These are phyloP conservation scores for Halichoerus grypus DNA, from an alignment of 2,113 vertebrate genomes.

Conservation along the genomic window DNA sequence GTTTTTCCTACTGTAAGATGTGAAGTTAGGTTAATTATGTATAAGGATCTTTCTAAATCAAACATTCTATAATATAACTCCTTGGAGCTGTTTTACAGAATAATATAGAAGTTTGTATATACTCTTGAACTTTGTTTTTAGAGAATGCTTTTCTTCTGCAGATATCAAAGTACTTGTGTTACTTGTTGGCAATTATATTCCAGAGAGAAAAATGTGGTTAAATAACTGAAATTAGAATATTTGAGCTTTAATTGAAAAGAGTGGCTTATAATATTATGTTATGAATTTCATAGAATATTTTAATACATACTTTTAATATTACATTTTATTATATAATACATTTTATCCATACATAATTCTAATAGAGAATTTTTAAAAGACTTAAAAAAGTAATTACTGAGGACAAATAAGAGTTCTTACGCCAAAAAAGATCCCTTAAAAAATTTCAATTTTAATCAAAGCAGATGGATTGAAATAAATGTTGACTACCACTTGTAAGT, in stretches of 20 bases:
- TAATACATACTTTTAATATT: not conserved
- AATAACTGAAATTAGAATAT: conserved; percentile 43
- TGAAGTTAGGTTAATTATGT: conserved; percentile 15
- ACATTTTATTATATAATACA: not conserved
- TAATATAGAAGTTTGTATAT: conserved; percentile 56
- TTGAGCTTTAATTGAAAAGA: conserved; percentile 38
- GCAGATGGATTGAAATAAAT: conserved; percentile 13
- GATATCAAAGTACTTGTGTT: conserved; percentile 7
- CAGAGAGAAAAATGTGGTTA: conserved; percentile 26
- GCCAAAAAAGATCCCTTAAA: conserved; percentile 15
- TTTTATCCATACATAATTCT: not conserved
- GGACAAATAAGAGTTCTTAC: not conserved
- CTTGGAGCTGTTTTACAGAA: not conserved
- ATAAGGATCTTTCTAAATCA: conserved; percentile 4
- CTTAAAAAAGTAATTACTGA: not conserved
- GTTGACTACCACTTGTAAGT: conserved; percentile 42
- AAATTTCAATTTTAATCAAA: conserved; percentile 49
- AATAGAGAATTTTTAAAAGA: not conserved
- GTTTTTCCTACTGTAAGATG: conserved; percentile 28
- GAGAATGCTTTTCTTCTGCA: not conserved
- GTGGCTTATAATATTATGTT: conserved; percentile 1
- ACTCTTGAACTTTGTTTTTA: conserved; percentile 35
- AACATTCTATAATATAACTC: conserved; percentile 36
- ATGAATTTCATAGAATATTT: conserved; percentile 47
- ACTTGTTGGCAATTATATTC: conserved; percentile 36